These are phyloP conservation scores for Galbula dea DNA, from an alignment of 2,113 vertebrate species.

Conservation along the genomic window DNA sequence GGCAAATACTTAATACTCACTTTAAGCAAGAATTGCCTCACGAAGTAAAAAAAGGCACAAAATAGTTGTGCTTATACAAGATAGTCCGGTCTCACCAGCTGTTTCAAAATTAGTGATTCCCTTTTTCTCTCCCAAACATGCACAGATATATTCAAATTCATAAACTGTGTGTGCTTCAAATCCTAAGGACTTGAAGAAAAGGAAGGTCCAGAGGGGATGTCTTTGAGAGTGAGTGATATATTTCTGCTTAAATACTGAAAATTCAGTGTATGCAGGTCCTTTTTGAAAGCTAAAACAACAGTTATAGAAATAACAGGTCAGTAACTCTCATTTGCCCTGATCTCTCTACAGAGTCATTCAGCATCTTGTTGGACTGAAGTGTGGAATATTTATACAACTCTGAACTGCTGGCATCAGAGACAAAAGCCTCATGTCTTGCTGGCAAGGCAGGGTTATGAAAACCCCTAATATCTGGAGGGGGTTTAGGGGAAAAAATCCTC, in stretches of 20 bases:
- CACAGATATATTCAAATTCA: neutral
- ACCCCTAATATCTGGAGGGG: neutral
- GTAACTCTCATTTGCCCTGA: slow-evolving; percentile 41
- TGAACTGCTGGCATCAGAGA: slow-evolving; percentile 19
- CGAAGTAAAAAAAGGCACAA: neutral
- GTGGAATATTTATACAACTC: slow-evolving; percentile 31
- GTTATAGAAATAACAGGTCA: slow-evolving; percentile 51
- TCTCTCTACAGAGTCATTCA: slow-evolving; percentile 33
- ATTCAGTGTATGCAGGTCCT: neutral
- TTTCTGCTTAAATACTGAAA: slow-evolving; percentile 14
- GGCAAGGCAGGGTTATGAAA: slow-evolving; percentile 1
- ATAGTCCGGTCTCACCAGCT: neutral
- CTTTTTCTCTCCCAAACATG: neutral
- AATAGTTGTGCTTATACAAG: neutral
- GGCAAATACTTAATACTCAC: slow-evolving; percentile 50
- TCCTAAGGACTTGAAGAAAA: neutral
- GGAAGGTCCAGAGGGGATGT: neutral
- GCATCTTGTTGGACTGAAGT: slow-evolving; percentile 19
- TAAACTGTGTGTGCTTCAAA: neutral
- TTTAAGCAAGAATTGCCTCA: slow-evolving; percentile 36
- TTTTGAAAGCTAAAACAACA: slow-evolving; percentile 47
- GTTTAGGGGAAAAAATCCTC: neutral
- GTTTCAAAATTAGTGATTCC: slow-evolving; percentile 24
- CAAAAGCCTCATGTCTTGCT: slow-evolving; percentile 23
- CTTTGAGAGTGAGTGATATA: slow-evolving; percentile 30